Percentiles rank a stretch among this genome's conserved stretches.
phyloP scores from a whole-genome alignment of 2,888 invertebrate species.

The Tromatobia lineatoria region DNA sequence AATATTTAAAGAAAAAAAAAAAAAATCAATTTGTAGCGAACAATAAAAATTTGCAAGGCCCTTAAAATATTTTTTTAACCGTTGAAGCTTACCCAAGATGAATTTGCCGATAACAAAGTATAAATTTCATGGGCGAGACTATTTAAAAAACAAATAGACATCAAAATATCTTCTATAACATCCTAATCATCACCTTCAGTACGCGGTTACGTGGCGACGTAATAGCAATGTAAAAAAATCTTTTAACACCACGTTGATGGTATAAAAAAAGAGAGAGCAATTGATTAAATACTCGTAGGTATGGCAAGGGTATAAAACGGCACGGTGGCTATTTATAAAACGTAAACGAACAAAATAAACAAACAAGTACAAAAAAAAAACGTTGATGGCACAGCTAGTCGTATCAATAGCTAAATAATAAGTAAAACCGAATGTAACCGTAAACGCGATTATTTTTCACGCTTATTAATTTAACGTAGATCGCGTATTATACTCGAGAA shows the following conservation, averaged over 20 bases:
- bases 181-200: neutral
- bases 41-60: no score
- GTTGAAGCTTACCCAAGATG: no score
- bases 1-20: no score
- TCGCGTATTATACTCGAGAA: constrained; percentile 50
- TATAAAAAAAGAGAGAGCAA: constrained; percentile 38
- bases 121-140: no score
- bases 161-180: no score
- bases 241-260: neutral
- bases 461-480: constrained; percentile 24
- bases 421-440: constrained; percentile 49
- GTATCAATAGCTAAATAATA: constrained; percentile 57
- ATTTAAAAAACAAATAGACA: no score
- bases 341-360: constrained; percentile 19
- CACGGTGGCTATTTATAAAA: constrained; percentile 51
- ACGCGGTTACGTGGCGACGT: constrained; percentile 22
- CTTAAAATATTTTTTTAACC: no score
- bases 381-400: constrained; percentile 66
- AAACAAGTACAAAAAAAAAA: constrained; percentile 29
- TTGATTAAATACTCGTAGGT: constrained; percentile 52
- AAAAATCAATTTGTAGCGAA: no score
- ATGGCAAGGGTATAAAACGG: constrained; percentile 64
- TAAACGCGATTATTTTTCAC: constrained; percentile 38
- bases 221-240: constrained; percentile 7
- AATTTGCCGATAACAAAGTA: no score